A percentile compares a stretch with the other conserved stretches of the same genome.
Evolutionary conservation across 2,113 vertebrate genomes (phyloP).

Genomic region (Nipponia nippon): DNA sequence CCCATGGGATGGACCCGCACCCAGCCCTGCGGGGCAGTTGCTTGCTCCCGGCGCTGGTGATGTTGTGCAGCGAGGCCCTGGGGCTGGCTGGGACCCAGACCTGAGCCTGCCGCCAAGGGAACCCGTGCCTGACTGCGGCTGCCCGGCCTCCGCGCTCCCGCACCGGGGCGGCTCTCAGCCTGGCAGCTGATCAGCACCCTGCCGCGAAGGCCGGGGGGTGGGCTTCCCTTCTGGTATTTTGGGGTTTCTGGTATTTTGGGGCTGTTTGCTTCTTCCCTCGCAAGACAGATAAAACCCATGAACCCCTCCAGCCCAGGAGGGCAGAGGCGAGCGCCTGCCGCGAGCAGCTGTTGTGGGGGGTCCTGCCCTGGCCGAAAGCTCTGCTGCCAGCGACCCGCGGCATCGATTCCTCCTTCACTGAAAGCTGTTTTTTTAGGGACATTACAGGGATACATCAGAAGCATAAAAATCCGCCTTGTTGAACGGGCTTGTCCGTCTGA

Average conservation of each 20-base stretch:
- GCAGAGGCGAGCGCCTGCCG: rapidly evolving
- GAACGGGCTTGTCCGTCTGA: not conserved
- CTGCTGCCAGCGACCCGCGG: not conserved
- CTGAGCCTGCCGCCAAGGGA: not conserved
- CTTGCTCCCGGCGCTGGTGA: not conserved
- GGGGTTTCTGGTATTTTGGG: not conserved
- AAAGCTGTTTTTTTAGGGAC: not conserved
- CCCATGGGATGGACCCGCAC: not conserved
- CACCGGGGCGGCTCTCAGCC: not conserved
- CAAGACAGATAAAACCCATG: not conserved
- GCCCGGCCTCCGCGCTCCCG: not conserved
- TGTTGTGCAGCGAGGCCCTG: rapidly evolving
- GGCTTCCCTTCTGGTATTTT: not conserved
- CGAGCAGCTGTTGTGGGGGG: rapidly evolving
- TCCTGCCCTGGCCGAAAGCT: not conserved
- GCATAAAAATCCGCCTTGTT: not conserved
- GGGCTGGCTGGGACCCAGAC: not conserved
- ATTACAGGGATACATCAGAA: not conserved
- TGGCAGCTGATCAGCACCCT: too few species aligned
- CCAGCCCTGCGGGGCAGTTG: rapidly evolving
- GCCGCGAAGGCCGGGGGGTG: not conserved
- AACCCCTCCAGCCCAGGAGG: rapidly evolving
- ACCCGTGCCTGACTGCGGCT: not conserved
- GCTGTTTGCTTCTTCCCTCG: not conserved
- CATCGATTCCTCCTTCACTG: not conserved